Base-by-base conservation (phyloP, 92 coral and sea anemone genomes). In the Chrysogorgia sp. region DNA sequence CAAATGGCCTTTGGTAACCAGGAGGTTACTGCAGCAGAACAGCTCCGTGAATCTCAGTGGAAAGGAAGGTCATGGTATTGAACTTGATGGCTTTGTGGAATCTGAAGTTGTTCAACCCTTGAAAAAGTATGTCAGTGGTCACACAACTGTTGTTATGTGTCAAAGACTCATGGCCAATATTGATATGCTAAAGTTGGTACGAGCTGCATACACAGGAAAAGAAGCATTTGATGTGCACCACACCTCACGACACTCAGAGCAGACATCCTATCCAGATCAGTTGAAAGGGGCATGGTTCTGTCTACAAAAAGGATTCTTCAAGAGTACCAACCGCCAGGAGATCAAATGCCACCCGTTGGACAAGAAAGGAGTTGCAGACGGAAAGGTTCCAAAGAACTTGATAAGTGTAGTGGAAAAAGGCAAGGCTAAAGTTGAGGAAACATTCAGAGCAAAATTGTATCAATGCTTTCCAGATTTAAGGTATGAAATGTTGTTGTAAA, bases 111-210 rank as follows among this genome's bases (percentile, higher is more conserved):
- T 70, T 20, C 3, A 31, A 45, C 77, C 77, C 20, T 26, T 70
- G 40, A 70, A 70, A n/a, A 70, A 70, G 20, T 70, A 70, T 28
- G 28, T 30, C 15, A 41, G 67, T 40, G 3, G 29, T 1, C 77
- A 70, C 62, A 70, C 77, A 43, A 70, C 77, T 2, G 71, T 64
- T 29, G 45, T 12, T 22, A 64, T 64, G 71, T 64, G 71, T 34
- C 45, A 64, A 34, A 29, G 19, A 47, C 2, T 64, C 17, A 64
- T 64, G 71, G 71, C 71, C 7, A 64, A 64, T 21, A 43, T 64
- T 43, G 47, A 64, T 33, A 34, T 64, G 71, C 41, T 29, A 7
- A 52, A 52, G 59, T 52, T 7, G 6, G 59, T 37, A 37, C 5
- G 43, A 37, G n/a, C n/a, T n/a, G 26, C 59, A 17, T 52, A 52